Evolutionary conservation across 1,140 invertebrate species (phyloP).

Genomic region (Nebria ingens): DNA sequence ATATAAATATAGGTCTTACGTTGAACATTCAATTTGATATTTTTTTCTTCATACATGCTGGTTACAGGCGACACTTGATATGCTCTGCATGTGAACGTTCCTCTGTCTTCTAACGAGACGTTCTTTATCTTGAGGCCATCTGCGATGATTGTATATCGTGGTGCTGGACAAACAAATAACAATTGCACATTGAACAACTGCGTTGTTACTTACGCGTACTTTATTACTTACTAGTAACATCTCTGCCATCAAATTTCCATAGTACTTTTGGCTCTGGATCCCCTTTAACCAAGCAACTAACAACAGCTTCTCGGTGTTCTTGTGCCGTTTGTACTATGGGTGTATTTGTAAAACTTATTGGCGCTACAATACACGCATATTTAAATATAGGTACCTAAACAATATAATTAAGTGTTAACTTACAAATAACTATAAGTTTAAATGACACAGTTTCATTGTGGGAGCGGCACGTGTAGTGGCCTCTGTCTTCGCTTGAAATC

Average conservation of each 20-base stretch:
- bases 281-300: constrained; percentile 40
- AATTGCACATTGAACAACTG: not conserved
- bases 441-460: constrained; percentile 13
- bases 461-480: constrained; percentile 33
- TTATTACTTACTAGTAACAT: constrained; percentile 33
- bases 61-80: constrained; percentile 37
- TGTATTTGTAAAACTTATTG: constrained; percentile 39
- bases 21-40: constrained; percentile 41
- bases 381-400: constrained; percentile 7
- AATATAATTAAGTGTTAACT: not conserved
- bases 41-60: constrained; percentile 31
- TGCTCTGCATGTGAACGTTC: constrained; percentile 42
- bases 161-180: not conserved
- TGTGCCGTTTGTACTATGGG: constrained; percentile 34
- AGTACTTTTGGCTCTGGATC: constrained; percentile 40
- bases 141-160: constrained; percentile 32
- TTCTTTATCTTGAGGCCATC: constrained; percentile 41
- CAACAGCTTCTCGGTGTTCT: constrained; percentile 35
- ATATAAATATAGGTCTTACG: constrained; percentile 34
- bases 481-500: constrained; percentile 31
- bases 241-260: constrained; percentile 36
- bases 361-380: constrained; percentile 31
- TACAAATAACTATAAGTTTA: constrained; percentile 3
- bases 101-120: constrained; percentile 39
- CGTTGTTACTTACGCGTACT: no score